Evolutionary conservation across 2,113 vertebrate species (phyloP).

Genomic region (Ciconia stormi): DNA sequence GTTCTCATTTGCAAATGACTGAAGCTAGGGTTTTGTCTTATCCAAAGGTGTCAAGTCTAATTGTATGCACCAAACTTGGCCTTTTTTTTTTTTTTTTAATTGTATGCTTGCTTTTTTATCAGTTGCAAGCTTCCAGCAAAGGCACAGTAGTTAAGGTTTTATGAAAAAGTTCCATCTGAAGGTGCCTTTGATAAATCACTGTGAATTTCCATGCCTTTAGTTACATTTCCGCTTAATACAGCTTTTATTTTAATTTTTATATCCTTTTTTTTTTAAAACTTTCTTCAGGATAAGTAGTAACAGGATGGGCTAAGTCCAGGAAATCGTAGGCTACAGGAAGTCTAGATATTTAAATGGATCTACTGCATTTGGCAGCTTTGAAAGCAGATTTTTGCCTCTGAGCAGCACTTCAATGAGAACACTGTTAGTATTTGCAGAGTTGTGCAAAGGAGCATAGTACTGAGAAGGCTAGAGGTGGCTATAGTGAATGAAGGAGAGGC

Average conservation of each 20-base stretch:
- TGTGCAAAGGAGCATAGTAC: background rate
- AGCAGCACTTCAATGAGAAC: background rate
- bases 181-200: background rate
- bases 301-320: background rate
- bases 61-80: background rate
- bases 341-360: background rate
- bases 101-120: background rate
- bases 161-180: background rate
- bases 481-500: background rate
- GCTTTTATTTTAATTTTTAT: background rate
- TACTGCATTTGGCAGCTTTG: background rate
- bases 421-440: background rate
- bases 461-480: background rate
- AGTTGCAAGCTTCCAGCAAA: background rate
- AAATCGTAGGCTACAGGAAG: background rate
- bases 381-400: background rate
- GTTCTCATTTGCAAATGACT: background rate
- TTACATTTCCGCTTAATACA: background rate
- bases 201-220: background rate
- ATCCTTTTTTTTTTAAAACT: background rate
- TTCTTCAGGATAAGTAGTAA: background rate
- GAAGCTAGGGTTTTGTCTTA: background rate
- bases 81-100: background rate
- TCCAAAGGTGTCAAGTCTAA: background rate
- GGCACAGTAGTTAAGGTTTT: background rate